These are phyloP conservation scores for Odontamblyopus rebecca DNA, from an alignment of 2,797 vertebrate species.

Conservation along the genomic window DNA sequence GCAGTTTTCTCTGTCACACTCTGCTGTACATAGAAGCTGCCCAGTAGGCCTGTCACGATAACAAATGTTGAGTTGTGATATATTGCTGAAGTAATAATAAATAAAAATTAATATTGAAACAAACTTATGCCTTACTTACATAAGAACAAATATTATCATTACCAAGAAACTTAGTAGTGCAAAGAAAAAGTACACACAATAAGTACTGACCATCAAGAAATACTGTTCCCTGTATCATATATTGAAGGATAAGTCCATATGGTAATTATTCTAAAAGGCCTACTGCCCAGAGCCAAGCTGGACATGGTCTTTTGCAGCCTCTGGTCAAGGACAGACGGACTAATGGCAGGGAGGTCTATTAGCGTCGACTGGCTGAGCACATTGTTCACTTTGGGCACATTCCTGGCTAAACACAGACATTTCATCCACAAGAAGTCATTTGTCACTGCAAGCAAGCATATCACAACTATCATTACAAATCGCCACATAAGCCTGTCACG, in stretches of 20 bases:
- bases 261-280: too few species aligned
- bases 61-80: too few species aligned
- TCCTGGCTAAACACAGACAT: constrained; percentile 73
- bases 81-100: too few species aligned
- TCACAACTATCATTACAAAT: constrained; percentile 39
- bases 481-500: not conserved
- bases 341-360: constrained; percentile 72
- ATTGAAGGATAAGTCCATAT: too few species aligned
- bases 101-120: too few species aligned
- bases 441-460: constrained; percentile 46
- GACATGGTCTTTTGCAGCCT: constrained; percentile 44
- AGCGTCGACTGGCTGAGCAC: constrained; percentile 72
- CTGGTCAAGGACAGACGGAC: constrained; percentile 69
- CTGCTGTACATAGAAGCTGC: constrained; percentile 31
- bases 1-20: constrained; percentile 13
- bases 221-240: too few species aligned
- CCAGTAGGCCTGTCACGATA: not conserved
- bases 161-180: too few species aligned
- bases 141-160: too few species aligned
- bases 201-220: too few species aligned
- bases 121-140: too few species aligned
- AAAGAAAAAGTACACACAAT: too few species aligned
- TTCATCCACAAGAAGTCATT: constrained; percentile 65
- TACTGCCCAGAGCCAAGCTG: constrained; percentile 37
- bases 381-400: constrained; percentile 76